Evolutionary conservation across 2,888 invertebrate species (phyloP).

Genomic region (Elegia similella): DNA sequence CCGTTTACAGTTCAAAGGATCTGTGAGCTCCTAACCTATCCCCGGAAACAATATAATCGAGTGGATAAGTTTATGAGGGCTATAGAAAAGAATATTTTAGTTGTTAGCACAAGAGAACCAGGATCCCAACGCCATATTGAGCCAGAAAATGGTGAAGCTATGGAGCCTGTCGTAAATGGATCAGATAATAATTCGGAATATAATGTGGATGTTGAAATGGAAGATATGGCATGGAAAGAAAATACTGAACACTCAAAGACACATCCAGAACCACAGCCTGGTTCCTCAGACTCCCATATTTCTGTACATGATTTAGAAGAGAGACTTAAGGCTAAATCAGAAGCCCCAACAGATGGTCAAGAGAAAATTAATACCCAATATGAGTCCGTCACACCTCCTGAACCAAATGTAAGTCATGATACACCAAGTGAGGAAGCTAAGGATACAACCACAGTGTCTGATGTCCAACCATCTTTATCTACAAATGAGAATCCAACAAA

Average conservation of each 20-base stretch:
- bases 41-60: conserved; percentile 95
- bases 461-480: conserved; percentile 21
- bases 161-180: conserved; percentile 82
- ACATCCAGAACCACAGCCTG: conserved; percentile 61
- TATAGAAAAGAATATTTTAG: conserved; percentile 96
- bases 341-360: conserved; percentile 51
- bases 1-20: conserved; percentile 98
- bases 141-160: conserved; percentile 85
- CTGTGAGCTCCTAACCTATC: conserved; percentile 95
- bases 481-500: conserved; percentile 25
- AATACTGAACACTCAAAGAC: conserved; percentile 45
- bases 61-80: conserved; percentile 98
- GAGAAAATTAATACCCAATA: conserved; percentile 51
- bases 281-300: conserved; percentile 68
- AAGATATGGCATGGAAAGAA: conserved; percentile 77
- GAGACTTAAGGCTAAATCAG: conserved; percentile 71
- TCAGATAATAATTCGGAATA: conserved; percentile 80
- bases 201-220: conserved; percentile 80
- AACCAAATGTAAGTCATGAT: conserved; percentile 48
- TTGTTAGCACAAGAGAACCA: conserved; percentile 89
- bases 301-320: conserved; percentile 67
- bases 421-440: conserved; percentile 38
- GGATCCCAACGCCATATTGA: conserved; percentile 82
- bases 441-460: background rate
- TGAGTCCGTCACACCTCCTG: conserved; percentile 61